A percentile compares a stretch with the other conserved stretches of the same genome.
Evolutionary conservation across 2,888 invertebrate species (phyloP).

Genomic region (Alsophila aescularia): DNA sequence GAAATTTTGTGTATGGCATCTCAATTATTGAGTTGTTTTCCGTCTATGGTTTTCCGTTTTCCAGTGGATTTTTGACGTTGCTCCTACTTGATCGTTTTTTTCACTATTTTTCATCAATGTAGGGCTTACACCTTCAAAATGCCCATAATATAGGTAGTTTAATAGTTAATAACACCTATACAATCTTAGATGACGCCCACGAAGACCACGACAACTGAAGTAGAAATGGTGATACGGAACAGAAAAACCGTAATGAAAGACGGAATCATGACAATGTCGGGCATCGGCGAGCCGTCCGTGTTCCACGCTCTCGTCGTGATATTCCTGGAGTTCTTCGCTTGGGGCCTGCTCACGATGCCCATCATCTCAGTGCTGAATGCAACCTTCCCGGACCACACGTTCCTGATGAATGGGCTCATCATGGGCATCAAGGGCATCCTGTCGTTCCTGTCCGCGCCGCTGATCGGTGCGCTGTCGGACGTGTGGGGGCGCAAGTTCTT

Average conservation of each 20-base stretch:
- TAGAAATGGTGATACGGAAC: conserved; percentile 94
- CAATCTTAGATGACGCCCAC: conserved; percentile 87
- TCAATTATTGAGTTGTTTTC: conserved; percentile 77
- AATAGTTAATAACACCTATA: conserved; percentile 64
- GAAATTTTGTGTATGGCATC: conserved; percentile 44
- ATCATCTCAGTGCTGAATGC: conserved; percentile 97
- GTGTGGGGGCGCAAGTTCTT: conserved; percentile 99
- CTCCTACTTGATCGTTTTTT: conserved; percentile 69
- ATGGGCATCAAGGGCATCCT: conserved; percentile 99
- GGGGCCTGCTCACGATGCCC: conserved; percentile 99
- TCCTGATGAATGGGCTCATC: conserved; percentile 99
- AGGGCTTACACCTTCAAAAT: conserved; percentile 76
- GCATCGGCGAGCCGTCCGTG: conserved; percentile 97
- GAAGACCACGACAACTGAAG: conserved; percentile 92
- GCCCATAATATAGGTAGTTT: conserved; percentile 74
- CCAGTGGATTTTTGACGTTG: conserved; percentile 80
- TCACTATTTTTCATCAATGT: conserved; percentile 67
- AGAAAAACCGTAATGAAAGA: conserved; percentile 94
- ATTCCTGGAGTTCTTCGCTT: conserved; percentile 99
- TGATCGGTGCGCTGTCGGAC: conserved; percentile 98
- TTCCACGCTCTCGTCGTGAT: conserved; percentile 99
- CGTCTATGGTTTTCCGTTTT: no score
- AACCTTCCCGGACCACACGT: conserved; percentile 99
- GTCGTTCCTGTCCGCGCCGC: conserved; percentile 98
- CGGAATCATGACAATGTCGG: conserved; percentile 94